A percentile compares a stretch with the other conserved stretches of the same genome.
phyloP scores from a whole-genome alignment of 2,797 vertebrate genomes.

The Carduelis carduelis region DNA sequence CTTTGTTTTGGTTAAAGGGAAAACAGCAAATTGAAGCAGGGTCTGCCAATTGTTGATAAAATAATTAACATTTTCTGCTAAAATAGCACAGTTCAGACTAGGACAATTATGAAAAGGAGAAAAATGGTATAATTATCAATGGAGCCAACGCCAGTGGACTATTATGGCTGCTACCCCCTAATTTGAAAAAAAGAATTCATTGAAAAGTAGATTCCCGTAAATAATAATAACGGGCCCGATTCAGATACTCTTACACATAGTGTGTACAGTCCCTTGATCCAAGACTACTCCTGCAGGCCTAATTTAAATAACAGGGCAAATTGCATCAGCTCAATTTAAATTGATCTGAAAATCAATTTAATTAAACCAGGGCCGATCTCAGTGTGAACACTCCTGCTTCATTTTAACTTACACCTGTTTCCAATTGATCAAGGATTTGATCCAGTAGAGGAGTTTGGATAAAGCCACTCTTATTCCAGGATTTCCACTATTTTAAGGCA shows the following conservation, averaged over 20 bases:
- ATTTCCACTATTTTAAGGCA: neutral
- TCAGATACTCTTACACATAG: constrained; percentile 21
- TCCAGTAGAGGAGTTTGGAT: neutral
- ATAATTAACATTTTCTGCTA: constrained; percentile 78
- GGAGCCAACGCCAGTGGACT: constrained; percentile 72
- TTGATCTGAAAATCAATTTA: constrained; percentile 60
- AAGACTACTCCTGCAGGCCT: constrained; percentile 40
- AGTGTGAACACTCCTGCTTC: constrained; percentile 57
- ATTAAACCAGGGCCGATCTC: constrained; percentile 52
- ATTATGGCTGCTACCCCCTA: constrained; percentile 70
- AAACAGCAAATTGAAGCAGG: constrained; percentile 77
- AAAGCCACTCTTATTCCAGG: constrained; percentile 8
- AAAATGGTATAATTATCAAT: constrained; percentile 78
- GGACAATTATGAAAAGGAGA: constrained; percentile 78
- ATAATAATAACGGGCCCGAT: constrained; percentile 56
- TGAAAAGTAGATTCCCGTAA: constrained; percentile 67
- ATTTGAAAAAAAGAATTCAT: constrained; percentile 67
- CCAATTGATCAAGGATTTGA: constrained; percentile 44
- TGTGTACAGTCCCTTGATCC: constrained; percentile 13
- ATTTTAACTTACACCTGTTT: constrained; percentile 60
- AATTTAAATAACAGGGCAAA: constrained; percentile 62
- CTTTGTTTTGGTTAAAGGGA: constrained; percentile 80
- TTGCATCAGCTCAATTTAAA: constrained; percentile 48
- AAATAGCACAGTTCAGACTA: constrained; percentile 77
- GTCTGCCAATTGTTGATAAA: constrained; percentile 81